Evolutionary conservation across 2,113 vertebrate species (phyloP).

Genomic region (Lampris incognitus): DNA sequence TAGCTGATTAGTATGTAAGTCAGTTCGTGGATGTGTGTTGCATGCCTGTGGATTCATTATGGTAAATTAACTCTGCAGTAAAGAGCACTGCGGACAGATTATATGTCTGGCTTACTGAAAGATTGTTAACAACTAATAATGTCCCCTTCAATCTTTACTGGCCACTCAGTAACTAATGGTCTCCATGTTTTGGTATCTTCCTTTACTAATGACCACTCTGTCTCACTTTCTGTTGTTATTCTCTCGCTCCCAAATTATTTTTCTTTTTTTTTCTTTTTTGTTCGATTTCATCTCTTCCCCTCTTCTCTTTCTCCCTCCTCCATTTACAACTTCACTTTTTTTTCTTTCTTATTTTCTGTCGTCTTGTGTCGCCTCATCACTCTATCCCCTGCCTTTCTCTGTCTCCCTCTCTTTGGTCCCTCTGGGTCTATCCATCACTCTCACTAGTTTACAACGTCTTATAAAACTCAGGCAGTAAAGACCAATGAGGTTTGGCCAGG

Average conservation of each 20-base stretch:
- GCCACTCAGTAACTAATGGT: conserved; percentile 30
- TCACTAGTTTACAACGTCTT: not conserved
- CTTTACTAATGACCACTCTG: conserved; percentile 12
- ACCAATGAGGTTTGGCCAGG: not conserved
- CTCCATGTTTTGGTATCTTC: conserved; percentile 8
- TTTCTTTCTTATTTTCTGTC: conserved; percentile 1
- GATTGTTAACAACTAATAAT: conserved; percentile 66
- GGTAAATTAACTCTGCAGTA: conserved; percentile 55
- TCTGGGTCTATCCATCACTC: not conserved
- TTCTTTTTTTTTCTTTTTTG: conserved; percentile 1
- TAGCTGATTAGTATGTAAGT: conserved; percentile 42
- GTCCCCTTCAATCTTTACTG: conserved; percentile 50
- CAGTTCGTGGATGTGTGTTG: conserved; percentile 12
- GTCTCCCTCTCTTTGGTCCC: not conserved
- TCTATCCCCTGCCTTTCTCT: not conserved
- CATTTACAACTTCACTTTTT: conserved; percentile 14
- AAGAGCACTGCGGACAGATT: conserved; percentile 51
- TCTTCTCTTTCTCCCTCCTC: not conserved
- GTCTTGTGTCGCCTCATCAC: not conserved
- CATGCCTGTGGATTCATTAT: conserved; percentile 53
- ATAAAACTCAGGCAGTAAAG: conserved; percentile 1
- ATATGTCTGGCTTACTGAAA: conserved; percentile 48
- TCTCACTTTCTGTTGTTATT: conserved; percentile 11
- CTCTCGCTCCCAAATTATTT: conserved; percentile 13
- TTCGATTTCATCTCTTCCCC: not conserved